Evolutionary conservation across 2,113 vertebrate species (phyloP).

Genomic region (Acrocephalus arundinaceus): DNA sequence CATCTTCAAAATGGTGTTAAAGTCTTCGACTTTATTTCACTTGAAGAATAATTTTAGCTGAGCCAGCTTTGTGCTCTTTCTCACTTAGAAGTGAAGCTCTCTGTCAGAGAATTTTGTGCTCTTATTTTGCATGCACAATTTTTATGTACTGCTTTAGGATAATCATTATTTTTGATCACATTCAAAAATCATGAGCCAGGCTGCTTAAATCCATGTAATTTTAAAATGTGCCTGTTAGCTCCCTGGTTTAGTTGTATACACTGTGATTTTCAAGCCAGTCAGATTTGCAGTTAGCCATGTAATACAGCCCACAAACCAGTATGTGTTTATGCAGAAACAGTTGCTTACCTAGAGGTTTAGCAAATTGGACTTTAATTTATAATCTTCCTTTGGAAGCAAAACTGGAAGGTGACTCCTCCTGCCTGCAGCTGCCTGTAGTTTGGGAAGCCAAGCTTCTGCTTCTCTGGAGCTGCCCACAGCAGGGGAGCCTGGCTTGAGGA

Average conservation of each 20-base stretch:
- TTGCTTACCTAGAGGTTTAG: constrained; percentile 47
- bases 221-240: neutral
- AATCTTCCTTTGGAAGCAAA: constrained; percentile 22
- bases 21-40: neutral
- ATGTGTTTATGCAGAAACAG: constrained; percentile 39
- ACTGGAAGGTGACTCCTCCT: constrained; percentile 25
- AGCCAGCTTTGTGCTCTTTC: neutral
- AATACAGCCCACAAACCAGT: constrained; percentile 34
- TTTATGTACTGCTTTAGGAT: constrained; percentile 8
- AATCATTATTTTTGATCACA: constrained; percentile 23
- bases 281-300: constrained; percentile 13
- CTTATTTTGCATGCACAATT: neutral
- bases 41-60: constrained; percentile 23
- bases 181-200: neutral
- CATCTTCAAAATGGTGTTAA: neutral
- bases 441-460: neutral
- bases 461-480: neutral
- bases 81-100: neutral
- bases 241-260: neutral
- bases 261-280: constrained; percentile 17
- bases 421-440: neutral
- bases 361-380: constrained; percentile 34
- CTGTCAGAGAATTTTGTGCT: neutral
- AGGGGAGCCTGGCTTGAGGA: neutral
- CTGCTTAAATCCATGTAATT: neutral